Evolutionary conservation across 2,113 vertebrate genomes (phyloP).

Genomic region (Datnioides undecimradiatus): DNA sequence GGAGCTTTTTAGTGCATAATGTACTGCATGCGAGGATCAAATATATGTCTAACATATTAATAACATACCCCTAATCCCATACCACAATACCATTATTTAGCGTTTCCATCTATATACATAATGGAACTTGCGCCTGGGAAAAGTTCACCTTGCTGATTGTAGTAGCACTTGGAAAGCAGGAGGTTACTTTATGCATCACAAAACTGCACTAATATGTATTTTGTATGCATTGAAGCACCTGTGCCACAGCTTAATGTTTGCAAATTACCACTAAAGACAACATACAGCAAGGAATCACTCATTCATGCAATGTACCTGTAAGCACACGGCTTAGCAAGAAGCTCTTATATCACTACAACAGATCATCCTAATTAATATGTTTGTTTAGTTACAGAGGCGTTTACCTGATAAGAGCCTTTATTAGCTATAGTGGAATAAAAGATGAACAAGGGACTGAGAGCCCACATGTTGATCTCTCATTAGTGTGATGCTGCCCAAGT

Average conservation of each 20-base stretch:
- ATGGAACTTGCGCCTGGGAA: background rate
- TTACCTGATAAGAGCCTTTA: slow-evolving; percentile 38
- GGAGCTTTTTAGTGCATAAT: background rate
- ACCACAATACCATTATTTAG: background rate
- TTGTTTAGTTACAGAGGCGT: slow-evolving; percentile 43
- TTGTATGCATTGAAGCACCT: slow-evolving; percentile 56
- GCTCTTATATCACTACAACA: slow-evolving; percentile 34
- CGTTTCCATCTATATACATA: slow-evolving; percentile 9
- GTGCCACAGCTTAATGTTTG: slow-evolving; percentile 37
- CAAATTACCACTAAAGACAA: slow-evolving; percentile 45
- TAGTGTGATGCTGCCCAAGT: slow-evolving; percentile 26
- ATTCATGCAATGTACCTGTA: slow-evolving; percentile 47
- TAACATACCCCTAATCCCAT: background rate
- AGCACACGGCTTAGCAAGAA: background rate
- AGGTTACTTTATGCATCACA: slow-evolving; percentile 11
- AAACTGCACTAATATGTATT: slow-evolving; percentile 32
- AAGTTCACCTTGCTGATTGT: slow-evolving; percentile 11
- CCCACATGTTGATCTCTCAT: slow-evolving; percentile 31
- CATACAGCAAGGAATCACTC: slow-evolving; percentile 4
- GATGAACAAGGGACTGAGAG: slow-evolving; percentile 17
- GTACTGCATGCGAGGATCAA: slow-evolving; percentile 5
- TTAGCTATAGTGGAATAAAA: slow-evolving; percentile 13
- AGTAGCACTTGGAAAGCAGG: slow-evolving; percentile 1
- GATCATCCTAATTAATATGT: slow-evolving; percentile 64
- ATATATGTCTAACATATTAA: background rate